Conservation (phyloP, 2,797 vertebrate genomes). For the Masticophis lateralis region DNA sequence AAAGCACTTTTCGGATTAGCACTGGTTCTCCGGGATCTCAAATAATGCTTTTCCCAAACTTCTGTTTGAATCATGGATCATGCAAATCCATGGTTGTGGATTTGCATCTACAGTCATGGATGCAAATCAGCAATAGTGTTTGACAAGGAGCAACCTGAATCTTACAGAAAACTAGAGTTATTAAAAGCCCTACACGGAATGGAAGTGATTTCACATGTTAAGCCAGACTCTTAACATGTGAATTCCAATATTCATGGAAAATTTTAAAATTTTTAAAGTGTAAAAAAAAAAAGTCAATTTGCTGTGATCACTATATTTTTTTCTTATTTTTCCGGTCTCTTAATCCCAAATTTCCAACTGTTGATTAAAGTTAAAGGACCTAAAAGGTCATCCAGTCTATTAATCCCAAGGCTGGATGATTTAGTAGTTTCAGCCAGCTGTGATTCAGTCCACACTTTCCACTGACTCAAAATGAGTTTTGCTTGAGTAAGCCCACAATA, state of each 20-base stretch:
- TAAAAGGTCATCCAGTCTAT: slow-evolving; percentile 12
- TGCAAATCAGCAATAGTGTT: background rate
- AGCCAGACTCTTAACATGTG: background rate
- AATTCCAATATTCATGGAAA: background rate
- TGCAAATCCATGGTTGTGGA: background rate
- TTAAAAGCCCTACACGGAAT: background rate
- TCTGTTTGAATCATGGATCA: background rate
- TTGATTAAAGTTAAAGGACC: slow-evolving; percentile 29
- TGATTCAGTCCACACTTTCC: slow-evolving; percentile 16
- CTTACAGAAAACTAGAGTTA: background rate
- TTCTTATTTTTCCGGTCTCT: background rate
- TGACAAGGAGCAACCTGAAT: background rate
- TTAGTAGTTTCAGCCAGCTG: background rate
- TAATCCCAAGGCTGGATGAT: slow-evolving; percentile 8
- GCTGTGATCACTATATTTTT: background rate
- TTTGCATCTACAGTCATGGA: background rate
- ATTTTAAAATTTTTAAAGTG: slow-evolving; percentile 12
- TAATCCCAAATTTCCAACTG: background rate
- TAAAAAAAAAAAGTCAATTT: background rate
- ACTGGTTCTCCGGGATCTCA: background rate
- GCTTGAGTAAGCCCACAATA: slow-evolving; percentile 15
- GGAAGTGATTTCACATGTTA: background rate
- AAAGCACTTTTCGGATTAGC: background rate
- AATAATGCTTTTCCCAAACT: background rate
- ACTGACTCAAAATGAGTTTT: slow-evolving; percentile 27